Conservation (phyloP, 2,797 vertebrate genomes). For the Poecilia velifera region DNA sequence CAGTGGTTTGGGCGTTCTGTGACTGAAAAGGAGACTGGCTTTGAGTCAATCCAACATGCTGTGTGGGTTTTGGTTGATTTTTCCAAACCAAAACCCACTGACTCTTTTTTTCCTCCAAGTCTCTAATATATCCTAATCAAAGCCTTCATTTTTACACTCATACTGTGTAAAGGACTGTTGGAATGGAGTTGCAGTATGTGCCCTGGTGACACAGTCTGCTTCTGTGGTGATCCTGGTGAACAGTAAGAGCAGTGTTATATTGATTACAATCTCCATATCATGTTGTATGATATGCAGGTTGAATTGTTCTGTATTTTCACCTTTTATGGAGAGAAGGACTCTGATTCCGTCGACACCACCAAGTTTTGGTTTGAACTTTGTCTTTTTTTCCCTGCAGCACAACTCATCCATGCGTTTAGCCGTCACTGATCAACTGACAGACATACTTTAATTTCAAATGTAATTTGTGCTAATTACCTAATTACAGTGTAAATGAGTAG, state of each 20-base stretch:
- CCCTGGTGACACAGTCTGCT: not conserved
- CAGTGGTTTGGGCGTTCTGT: not conserved
- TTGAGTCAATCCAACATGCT: not conserved
- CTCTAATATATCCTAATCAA: not conserved
- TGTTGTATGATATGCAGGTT: not conserved
- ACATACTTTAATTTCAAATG: not conserved
- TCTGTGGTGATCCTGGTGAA: not conserved
- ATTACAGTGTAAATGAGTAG: not conserved
- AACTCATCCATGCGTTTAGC: not conserved
- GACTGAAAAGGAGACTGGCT: not conserved
- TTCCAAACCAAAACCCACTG: not conserved
- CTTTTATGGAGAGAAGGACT: not conserved
- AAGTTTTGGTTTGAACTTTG: not conserved
- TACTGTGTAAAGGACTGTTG: not conserved
- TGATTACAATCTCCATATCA: not conserved
- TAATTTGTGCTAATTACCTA: not conserved
- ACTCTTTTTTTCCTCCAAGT: not conserved
- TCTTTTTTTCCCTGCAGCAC: not conserved
- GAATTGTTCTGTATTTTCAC: not conserved
- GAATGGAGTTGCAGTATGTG: not conserved
- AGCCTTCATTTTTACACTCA: not conserved
- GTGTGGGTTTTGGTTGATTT: not conserved
- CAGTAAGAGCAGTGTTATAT: not conserved
- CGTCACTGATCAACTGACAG: not conserved
- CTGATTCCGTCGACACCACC: not conserved